A percentile compares a stretch with the other conserved stretches of the same genome.
These are phyloP conservation scores for Stegastes partitus DNA, from an alignment of 2,113 vertebrate species.

Conservation along the genomic window DNA sequence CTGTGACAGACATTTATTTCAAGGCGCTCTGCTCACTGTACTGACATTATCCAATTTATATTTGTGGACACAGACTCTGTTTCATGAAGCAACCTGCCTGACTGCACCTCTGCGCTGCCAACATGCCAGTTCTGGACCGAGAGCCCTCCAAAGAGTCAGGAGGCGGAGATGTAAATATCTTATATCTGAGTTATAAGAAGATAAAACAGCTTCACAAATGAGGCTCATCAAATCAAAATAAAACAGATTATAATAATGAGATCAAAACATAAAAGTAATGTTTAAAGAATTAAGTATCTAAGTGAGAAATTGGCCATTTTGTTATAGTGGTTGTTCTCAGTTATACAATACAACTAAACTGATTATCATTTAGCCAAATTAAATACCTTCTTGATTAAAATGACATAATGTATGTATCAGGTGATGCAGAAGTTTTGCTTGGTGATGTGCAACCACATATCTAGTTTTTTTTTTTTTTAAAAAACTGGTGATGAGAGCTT, in stretches of 20 bases:
- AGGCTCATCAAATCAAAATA: not conserved
- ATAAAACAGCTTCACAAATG: not conserved
- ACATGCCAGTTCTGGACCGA: slow-evolving; percentile 80
- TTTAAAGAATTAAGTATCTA: not conserved
- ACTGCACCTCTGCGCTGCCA: slow-evolving; percentile 37
- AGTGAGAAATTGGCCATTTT: no score
- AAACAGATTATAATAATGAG: not conserved
- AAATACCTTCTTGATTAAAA: no score
- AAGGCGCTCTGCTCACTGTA: not conserved
- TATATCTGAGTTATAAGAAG: not conserved
- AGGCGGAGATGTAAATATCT: slow-evolving; percentile 77
- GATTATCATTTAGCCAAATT: no score
- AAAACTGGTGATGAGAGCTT: not conserved
- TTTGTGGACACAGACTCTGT: slow-evolving; percentile 41
- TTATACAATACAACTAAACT: no score
- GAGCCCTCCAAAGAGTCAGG: slow-evolving; percentile 69
- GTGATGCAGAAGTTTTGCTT: not conserved
- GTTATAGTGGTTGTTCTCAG: not conserved
- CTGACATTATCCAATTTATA: slow-evolving; percentile 1
- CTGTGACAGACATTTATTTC: not conserved
- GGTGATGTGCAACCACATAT: not conserved
- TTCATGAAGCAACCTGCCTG: slow-evolving; percentile 26
- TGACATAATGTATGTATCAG: no score
- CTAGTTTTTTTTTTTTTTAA: no score
- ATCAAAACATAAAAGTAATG: not conserved